Percentiles rank a stretch among this genome's conserved stretches.
Evolutionary conservation across 2,888 invertebrate genomes (phyloP).

Genomic region (Dyspetes luteomarginatus): DNA sequence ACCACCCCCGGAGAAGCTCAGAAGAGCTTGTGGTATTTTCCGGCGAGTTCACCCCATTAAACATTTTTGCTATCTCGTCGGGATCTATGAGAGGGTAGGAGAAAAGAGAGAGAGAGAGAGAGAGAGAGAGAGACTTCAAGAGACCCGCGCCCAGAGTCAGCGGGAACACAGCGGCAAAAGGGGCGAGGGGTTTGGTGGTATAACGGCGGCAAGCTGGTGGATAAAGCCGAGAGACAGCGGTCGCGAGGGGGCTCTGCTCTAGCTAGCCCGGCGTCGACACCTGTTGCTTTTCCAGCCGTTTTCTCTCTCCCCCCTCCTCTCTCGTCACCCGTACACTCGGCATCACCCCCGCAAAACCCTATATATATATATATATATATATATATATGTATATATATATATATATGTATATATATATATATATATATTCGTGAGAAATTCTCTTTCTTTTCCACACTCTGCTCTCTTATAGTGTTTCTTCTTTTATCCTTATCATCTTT

Average conservation of each 20-base stretch:
- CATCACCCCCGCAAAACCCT: constrained; percentile 12
- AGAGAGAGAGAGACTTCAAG: constrained; percentile 53
- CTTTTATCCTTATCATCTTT: constrained; percentile 59
- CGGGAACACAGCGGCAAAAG: constrained; percentile 39
- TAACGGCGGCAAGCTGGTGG: constrained; percentile 53
- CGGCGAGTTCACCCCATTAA: constrained; percentile 83
- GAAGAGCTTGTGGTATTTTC: constrained; percentile 80
- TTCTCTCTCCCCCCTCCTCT: constrained; percentile 69
- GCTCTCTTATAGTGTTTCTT: constrained; percentile 37
- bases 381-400: not conserved
- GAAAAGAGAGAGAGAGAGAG: constrained; percentile 56
- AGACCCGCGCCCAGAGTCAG: constrained; percentile 35
- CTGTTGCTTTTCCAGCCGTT: constrained; percentile 81
- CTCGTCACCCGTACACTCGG: constrained; percentile 40
- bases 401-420: not conserved
- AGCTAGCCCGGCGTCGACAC: constrained; percentile 80
- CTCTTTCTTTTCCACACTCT: constrained; percentile 47
- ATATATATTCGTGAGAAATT: constrained; percentile 1
- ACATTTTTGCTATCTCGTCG: constrained; percentile 81
- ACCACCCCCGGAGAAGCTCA: constrained; percentile 61
- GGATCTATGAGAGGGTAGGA: constrained; percentile 75
- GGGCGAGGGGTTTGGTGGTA: constrained; percentile 53
- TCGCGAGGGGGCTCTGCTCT: constrained; percentile 72
- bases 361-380: constrained; percentile 23
- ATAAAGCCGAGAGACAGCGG: constrained; percentile 62